phyloP scores from a whole-genome alignment of 2,113 vertebrate genomes.

The Odocoileus virginianus region DNA sequence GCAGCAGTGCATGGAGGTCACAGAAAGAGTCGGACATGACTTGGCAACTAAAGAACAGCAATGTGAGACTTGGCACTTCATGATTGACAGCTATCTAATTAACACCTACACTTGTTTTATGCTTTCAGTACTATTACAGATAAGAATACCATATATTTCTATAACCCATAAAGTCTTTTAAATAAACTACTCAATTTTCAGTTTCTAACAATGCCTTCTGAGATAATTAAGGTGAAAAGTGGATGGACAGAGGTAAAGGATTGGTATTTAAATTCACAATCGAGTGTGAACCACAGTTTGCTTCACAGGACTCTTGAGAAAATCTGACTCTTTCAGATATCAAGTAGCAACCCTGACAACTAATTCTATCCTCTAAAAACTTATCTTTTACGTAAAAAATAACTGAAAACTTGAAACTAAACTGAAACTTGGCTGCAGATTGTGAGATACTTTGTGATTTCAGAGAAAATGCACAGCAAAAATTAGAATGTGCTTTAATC shows the following conservation, averaged over 20 bases:
- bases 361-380: not conserved
- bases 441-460: not conserved
- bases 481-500: not conserved
- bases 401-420: not conserved
- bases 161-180: not conserved
- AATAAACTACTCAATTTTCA: not conserved
- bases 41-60: not conserved
- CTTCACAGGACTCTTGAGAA: not conserved
- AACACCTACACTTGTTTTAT: not conserved
- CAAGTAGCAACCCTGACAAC: not conserved
- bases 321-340: not conserved
- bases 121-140: not conserved
- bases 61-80: not conserved
- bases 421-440: not conserved
- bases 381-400: not conserved
- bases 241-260: not conserved
- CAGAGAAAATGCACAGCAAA: not conserved
- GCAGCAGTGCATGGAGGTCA: not conserved
- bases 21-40: not conserved
- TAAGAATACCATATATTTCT: not conserved
- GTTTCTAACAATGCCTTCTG: not conserved
- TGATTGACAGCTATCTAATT: not conserved
- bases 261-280: not conserved
- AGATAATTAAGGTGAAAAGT: not conserved
- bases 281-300: not conserved